These are phyloP conservation scores for Syritta pipiens DNA, from an alignment of 2,888 invertebrate genomes.

Conservation along the genomic window DNA sequence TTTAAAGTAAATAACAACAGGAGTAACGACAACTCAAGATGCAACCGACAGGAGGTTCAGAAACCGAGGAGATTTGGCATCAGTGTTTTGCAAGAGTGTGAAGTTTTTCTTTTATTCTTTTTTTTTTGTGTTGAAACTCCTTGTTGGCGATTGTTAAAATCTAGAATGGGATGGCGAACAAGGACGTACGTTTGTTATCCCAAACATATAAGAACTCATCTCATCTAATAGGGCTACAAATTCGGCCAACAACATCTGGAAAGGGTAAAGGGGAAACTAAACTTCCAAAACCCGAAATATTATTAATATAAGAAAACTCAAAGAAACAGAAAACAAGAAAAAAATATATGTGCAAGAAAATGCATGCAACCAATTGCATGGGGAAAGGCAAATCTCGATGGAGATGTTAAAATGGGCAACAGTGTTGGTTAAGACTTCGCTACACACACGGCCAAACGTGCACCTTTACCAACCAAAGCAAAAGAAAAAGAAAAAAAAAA, in stretches of 20 bases:
- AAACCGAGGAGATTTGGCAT: conserved; percentile 1
- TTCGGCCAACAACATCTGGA: conserved; percentile 26
- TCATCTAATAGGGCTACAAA: conserved; percentile 1
- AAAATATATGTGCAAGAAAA: conserved; percentile 49
- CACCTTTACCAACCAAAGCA: conserved; percentile 18
- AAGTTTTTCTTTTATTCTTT: too few species aligned
- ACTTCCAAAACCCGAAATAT: conserved; percentile 20
- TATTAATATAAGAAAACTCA: conserved; percentile 29
- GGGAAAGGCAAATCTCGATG: conserved; percentile 28
- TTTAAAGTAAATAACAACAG: neutral
- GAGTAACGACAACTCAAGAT: neutral
- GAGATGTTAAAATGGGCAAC: conserved; percentile 41
- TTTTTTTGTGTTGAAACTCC: too few species aligned
- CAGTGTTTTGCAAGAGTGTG: neutral
- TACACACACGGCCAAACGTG: conserved; percentile 22
- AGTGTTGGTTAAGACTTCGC: conserved; percentile 35
- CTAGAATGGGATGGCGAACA: neutral
- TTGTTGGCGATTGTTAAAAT: neutral
- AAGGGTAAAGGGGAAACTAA: conserved; percentile 46
- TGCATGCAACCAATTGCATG: conserved; percentile 58
- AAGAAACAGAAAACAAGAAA: conserved; percentile 14
- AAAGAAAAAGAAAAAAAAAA: conserved; percentile 13
- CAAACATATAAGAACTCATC: neutral
- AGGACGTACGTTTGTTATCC: neutral
- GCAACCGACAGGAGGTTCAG: conserved; percentile 15